Evolutionary conservation across 53 echinoderm and acorn worm species (phyloP), one percentile per base, ranked within the genome.

Genomic region (Patiria pectinifera): DNA sequence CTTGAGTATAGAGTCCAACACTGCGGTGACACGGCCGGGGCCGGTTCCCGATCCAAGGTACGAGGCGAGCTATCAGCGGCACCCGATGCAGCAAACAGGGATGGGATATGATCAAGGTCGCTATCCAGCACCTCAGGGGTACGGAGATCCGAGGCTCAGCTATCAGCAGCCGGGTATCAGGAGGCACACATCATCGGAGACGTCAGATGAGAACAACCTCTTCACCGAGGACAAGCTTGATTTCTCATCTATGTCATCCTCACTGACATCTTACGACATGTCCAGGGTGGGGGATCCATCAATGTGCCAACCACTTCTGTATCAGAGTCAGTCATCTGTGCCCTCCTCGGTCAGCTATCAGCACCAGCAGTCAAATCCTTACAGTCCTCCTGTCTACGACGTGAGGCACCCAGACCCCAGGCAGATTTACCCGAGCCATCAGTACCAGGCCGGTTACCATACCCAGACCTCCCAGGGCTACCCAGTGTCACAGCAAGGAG

Each of bases 131-230:
- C 71, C 71, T 47, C 72, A 86, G 66, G 69, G 62, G 16, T 90
- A 70, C 21, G 24, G 47, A 4, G 81, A 25, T 21, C 90, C 80
- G 9, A 63, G 69, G 24, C 62, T 25, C 15, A 48, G 69, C 4
- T 80, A 19, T 46, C 75, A 89, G 23, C 75, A 89, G 23, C 47
- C 63, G 8, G 69, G 90, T 16, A 13, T 66, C 81, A 45, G 90
- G 47, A 77, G 81, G 47, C 81, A 90, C 47, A 62, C 24, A 9
- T 69, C 48, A 43, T 89, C 89, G 3, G 69, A 66, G 11, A 90
- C 90, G 21, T 90, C 90, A 1, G 90, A 90, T 16, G 90, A 90
- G n/a, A 90, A 90, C 70, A 90, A 90, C 59, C 16, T 88, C 59
- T 21, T n/a, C 6, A 16, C 6, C 13, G 88, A 88, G 25, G 84